Base-by-base conservation (phyloP, 2,113 vertebrate species). In the Dromas ardeola region DNA sequence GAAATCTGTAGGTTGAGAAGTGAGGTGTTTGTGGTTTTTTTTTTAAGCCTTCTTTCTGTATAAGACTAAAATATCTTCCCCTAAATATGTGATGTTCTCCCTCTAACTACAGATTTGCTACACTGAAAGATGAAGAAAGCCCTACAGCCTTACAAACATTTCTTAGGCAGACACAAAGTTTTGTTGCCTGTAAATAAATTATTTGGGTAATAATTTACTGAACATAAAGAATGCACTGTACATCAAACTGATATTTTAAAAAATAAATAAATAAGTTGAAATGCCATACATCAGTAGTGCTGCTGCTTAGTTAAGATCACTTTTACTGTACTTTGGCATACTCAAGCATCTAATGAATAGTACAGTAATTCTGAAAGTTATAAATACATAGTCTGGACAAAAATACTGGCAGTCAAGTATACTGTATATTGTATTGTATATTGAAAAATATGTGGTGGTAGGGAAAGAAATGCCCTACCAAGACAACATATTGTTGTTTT, bases 351-450 rank as follows among this genome's bases (percentile, higher is more conserved):
- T 69, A 90, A 52, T 50, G 63, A 95, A 50, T 53, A 90, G 53
- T 61, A 88, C 56, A 53, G 87, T 86, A 91, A 92, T 91, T 86
- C 59, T 87, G 56, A 93, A 91, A 88, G 94, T 96, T 97, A 90
- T 83, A 94, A 97, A 97, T 86, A 76, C 42, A 14, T 63, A 84
- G 42, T 81, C 91, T 93, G 93, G 86, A 88, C 78, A 94, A 93
- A 65, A 92, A 70, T 95, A 97, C 89, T 96, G 90, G 56, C 93
- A 96, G 85, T 83, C 87, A 56, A 90, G 81, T 91, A 9, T 32
- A 10, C 38, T 52, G 20, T 84, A 3, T 71, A 26, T 49, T 66
- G 38, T 56, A 43, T 18, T 78, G n/a, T 40, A 2, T 36, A 65
- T 42, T 79, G 95, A 95, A 93, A 98, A 97, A 96, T 90, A 69